phyloP scores from a whole-genome alignment of 2,797 vertebrate species.

The Cryptoblepharus egeriae region DNA sequence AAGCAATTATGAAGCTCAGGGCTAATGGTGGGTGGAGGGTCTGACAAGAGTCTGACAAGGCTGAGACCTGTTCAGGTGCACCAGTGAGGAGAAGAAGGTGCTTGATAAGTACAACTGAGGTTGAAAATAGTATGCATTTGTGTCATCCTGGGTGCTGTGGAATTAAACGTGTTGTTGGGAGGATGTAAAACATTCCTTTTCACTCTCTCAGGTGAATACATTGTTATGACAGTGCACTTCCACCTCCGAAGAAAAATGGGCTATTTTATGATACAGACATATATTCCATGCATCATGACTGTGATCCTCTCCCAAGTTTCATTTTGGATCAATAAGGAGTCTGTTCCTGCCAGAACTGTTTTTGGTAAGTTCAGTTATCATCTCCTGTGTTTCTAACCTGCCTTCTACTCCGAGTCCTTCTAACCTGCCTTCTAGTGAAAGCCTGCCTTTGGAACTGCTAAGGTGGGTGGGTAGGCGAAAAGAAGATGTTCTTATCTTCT shows the following conservation, averaged over 20 bases:
- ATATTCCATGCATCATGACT: constrained; percentile 99
- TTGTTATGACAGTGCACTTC: constrained; percentile 98
- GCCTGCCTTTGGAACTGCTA: background rate
- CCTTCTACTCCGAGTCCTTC: background rate
- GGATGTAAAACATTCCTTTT: constrained; percentile 11
- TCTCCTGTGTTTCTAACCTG: constrained; percentile 25
- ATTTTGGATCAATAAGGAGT: constrained; percentile 99
- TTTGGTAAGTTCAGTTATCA: constrained; percentile 86
- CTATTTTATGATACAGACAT: constrained; percentile 99
- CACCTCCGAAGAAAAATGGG: constrained; percentile 98
- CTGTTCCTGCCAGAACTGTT: constrained; percentile 96
- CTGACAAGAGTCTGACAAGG: background rate
- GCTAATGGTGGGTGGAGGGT: background rate
- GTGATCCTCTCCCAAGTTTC: constrained; percentile 99
- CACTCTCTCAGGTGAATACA: constrained; percentile 89
- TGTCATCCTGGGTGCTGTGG: background rate
- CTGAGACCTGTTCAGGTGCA: background rate
- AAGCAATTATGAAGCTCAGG: background rate
- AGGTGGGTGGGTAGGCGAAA: background rate
- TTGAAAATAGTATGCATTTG: background rate
- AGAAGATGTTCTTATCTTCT: background rate
- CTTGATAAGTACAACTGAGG: background rate
- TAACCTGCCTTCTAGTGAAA: constrained; percentile 15
- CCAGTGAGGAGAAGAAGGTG: background rate
- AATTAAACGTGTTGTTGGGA: background rate